These are phyloP conservation scores for Passerina amoena DNA, from an alignment of 2,113 vertebrate species.

Conservation along the genomic window DNA sequence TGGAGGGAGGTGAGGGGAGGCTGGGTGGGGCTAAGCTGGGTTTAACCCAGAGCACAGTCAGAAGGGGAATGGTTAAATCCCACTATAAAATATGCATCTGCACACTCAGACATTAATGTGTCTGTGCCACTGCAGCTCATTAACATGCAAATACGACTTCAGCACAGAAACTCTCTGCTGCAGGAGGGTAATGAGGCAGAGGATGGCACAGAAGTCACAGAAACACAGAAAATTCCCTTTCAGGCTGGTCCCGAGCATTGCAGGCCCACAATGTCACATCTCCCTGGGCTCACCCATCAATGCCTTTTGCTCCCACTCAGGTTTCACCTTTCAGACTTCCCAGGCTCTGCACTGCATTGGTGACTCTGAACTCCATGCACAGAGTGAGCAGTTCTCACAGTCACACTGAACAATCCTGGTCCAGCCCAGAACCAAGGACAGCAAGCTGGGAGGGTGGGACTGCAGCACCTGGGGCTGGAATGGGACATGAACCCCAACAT, in stretches of 20 bases:
- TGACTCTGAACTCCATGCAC: rapidly evolving
- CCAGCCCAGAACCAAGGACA: not conserved
- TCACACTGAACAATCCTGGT: not conserved
- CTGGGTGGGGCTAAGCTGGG: not conserved
- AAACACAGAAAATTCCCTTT: not conserved
- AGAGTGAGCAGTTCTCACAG: not conserved
- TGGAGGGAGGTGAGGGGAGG: not conserved
- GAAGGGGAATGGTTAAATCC: not conserved
- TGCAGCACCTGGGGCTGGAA: not conserved
- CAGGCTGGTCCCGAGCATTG: rapidly evolving
- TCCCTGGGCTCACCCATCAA: not conserved
- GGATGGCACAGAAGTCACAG: not conserved
- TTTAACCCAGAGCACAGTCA: not conserved
- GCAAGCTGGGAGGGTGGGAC: not conserved
- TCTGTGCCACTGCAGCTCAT: constrained; percentile 6
- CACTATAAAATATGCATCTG: not conserved
- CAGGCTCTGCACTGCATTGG: not conserved
- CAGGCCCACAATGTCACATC: rapidly evolving
- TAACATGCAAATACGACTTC: constrained; percentile 9
- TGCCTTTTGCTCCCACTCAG: not conserved
- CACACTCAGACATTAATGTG: not conserved
- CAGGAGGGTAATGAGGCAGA: constrained; percentile 29
- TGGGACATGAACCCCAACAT: not conserved
- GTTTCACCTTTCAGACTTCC: rapidly evolving
- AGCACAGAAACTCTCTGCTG: not conserved